Percentiles rank a stretch among this genome's conserved stretches.
Evolutionary conservation across 2,888 invertebrate species (phyloP).

Genomic region (Melikaiella ostensackeni): DNA sequence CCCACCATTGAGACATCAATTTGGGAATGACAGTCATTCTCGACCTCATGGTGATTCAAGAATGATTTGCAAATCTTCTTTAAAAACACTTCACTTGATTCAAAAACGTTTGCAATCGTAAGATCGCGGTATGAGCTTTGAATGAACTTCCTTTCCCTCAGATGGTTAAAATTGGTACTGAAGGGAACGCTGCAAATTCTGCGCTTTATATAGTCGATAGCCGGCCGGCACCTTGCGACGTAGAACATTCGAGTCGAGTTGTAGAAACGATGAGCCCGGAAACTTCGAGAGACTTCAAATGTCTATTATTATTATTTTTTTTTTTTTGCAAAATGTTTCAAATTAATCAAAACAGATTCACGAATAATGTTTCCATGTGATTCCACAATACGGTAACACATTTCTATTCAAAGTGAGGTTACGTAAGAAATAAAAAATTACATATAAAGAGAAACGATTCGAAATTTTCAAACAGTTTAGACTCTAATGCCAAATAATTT

Average conservation of each 20-base stretch:
- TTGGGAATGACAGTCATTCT: slow-evolving; percentile 76
- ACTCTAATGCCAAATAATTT: too few relatives aligned
- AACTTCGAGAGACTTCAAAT: background rate
- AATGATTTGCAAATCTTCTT: background rate
- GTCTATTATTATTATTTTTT: background rate
- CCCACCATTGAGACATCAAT: slow-evolving; percentile 77
- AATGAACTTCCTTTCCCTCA: slow-evolving; percentile 18
- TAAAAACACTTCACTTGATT: slow-evolving; percentile 8
- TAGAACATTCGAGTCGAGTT: background rate
- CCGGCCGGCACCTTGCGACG: slow-evolving; percentile 1
- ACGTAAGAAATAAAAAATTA: too few relatives aligned
- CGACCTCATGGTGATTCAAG: slow-evolving; percentile 8
- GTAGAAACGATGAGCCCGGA: background rate
- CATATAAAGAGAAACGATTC: too few relatives aligned
- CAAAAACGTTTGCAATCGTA: background rate
- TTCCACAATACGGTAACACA: too few relatives aligned
- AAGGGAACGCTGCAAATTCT: background rate
- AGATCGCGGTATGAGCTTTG: background rate
- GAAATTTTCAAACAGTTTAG: too few relatives aligned
- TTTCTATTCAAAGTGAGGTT: too few relatives aligned
- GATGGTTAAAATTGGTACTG: slow-evolving; percentile 38
- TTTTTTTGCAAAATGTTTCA: too few relatives aligned
- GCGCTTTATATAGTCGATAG: slow-evolving; percentile 12
- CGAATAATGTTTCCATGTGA: too few relatives aligned
- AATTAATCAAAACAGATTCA: too few relatives aligned